These are phyloP conservation scores for Sarcoramphus papa DNA, from an alignment of 2,797 vertebrate species.

Conservation along the genomic window DNA sequence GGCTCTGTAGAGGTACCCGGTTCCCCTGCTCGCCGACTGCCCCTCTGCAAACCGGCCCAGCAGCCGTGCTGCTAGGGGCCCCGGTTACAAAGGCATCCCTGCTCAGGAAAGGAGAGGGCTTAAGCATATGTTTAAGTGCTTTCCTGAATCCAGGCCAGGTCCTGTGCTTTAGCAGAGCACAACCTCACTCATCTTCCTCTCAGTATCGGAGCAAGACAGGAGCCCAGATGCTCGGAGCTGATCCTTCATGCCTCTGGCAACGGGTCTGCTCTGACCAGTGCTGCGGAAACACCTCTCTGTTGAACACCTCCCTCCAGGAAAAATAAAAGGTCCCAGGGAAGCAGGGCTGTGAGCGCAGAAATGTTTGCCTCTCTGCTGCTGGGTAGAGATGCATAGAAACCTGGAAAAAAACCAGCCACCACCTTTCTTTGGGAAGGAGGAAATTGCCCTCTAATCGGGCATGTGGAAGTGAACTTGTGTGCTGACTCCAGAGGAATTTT, in stretches of 20 bases:
- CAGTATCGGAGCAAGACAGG: rapidly evolving
- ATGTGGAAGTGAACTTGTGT: conserved; percentile 37
- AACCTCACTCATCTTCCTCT: not conserved
- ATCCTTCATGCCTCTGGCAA: not conserved
- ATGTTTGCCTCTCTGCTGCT: not conserved
- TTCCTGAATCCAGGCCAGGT: not conserved
- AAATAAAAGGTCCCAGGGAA: not conserved
- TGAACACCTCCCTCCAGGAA: not conserved
- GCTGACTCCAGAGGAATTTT: conserved; percentile 27
- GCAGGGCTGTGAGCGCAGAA: not conserved
- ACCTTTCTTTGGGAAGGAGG: not conserved
- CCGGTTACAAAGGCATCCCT: not conserved
- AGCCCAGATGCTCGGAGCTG: not conserved
- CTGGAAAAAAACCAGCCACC: not conserved
- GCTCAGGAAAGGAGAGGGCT: not conserved
- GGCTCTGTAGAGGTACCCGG: not conserved
- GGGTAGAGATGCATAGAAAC: not conserved
- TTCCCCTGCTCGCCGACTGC: not conserved
- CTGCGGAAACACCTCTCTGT: not conserved
- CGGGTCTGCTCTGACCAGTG: not conserved
- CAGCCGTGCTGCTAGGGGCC: rapidly evolving
- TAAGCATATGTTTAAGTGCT: not conserved
- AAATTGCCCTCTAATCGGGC: not conserved
- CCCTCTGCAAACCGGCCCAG: not conserved
- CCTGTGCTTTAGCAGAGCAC: not conserved